Conservation (phyloP, 2,797 vertebrate genomes). For the Micromesistius poutassou region DNA sequence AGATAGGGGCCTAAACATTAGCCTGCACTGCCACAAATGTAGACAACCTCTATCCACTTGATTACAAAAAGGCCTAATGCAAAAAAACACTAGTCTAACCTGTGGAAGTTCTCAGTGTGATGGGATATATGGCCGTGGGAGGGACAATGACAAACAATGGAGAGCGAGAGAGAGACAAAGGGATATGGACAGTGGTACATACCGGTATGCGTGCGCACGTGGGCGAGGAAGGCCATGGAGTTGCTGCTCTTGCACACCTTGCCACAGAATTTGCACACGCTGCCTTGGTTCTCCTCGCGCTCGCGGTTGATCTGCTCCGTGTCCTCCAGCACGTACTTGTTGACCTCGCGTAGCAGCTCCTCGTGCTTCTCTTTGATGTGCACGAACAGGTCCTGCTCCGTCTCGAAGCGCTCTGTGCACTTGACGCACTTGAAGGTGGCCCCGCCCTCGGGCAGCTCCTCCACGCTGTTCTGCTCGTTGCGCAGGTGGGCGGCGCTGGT, state of each 20-base stretch:
- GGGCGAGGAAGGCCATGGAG: constrained; percentile 97
- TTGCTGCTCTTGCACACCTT: constrained; percentile 99
- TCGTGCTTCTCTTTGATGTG: constrained; percentile 99
- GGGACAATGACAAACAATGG: not conserved
- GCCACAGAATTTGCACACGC: constrained; percentile 92
- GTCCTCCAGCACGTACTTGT: constrained; percentile 96
- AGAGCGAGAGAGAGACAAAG: not conserved
- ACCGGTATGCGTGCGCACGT: constrained; percentile 98
- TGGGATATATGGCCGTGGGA: not conserved
- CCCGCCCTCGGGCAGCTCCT: constrained; percentile 91
- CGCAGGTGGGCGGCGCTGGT: constrained; percentile 89
- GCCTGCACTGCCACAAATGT: constrained; percentile 39
- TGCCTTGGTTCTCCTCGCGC: constrained; percentile 96
- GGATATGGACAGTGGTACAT: constrained; percentile 48
- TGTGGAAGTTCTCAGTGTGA: constrained; percentile 1
- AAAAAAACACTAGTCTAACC: not conserved
- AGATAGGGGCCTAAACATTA: constrained; percentile 67
- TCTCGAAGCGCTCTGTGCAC: constrained; percentile 90
- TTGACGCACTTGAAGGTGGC: constrained; percentile 95
- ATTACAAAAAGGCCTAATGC: constrained; percentile 41
- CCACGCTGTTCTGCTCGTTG: constrained; percentile 92
- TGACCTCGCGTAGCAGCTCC: constrained; percentile 92
- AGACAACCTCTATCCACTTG: constrained; percentile 15
- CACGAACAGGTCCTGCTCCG: constrained; percentile 91
- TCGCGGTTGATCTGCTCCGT: constrained; percentile 97